Percentiles rank a stretch among this genome's conserved stretches.
These are phyloP conservation scores for Ommatoiulus sabulosus DNA, from an alignment of 2,888 invertebrate genomes.

Conservation along the genomic window DNA sequence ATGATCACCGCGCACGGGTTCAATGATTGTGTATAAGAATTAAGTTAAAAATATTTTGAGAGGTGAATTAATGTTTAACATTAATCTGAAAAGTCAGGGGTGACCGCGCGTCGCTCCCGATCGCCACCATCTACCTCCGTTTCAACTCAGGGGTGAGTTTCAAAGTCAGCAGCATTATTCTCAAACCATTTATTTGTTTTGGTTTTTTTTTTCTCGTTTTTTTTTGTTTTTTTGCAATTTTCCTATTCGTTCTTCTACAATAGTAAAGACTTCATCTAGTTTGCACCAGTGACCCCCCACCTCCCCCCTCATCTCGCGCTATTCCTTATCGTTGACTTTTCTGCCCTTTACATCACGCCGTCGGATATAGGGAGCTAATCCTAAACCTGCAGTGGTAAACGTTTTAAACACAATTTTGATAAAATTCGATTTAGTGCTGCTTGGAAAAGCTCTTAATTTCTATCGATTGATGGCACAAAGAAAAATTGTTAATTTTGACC, in stretches of 20 bases:
- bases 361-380: neutral
- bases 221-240: constrained; percentile 9
- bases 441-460: no score
- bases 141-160: constrained; percentile 57
- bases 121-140: constrained; percentile 53
- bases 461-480: no score
- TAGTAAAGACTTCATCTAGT: no score
- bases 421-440: no score
- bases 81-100: neutral
- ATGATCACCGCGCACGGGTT: neutral
- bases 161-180: constrained; percentile 54
- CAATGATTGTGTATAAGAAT: constrained; percentile 36
- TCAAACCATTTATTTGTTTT: constrained; percentile 50
- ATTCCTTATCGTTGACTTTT: neutral
- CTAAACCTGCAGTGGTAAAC: neutral
- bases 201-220: neutral
- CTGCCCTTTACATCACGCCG: neutral
- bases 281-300: neutral
- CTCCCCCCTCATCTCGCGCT: neutral
- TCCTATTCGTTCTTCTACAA: neutral
- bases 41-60: constrained; percentile 9
- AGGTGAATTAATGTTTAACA: constrained; percentile 5
- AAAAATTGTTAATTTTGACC: neutral
- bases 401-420: neutral
- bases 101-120: neutral